Base-by-base conservation (phyloP, 2,888 invertebrate species). In the Machimus rusticus region DNA sequence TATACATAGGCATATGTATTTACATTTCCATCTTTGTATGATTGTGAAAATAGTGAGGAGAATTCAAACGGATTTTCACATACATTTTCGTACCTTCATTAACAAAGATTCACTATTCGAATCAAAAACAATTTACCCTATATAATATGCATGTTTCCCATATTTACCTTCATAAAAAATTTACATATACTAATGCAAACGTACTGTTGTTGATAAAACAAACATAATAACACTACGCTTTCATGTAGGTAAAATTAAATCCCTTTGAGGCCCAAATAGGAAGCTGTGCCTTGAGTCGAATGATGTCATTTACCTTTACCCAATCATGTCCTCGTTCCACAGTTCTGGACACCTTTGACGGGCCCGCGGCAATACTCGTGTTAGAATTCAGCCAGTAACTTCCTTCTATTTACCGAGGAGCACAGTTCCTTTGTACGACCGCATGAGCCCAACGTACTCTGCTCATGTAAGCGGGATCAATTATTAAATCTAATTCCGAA, bases 401-500 rank as follows among this genome's bases (percentile, higher is more conserved):
- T 23, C 66, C 23, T 66, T 28, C 66, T 28, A 66, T 66, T 66
- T 66, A 23, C 23, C 19, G 28, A 66, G 23, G 66, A 66, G 23
- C 28, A 66, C 2, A 23, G 12, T 66, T 66, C 66, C 66, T 66
- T 66, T 66, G 28, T 66, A 66, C 12, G 66, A 66, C 66, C 23
- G 12, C 28, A 28, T 8, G 28, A 66, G 28, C 23, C 66, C 66
- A 66, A 23, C 66, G 16, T 76, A 5, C 66, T 66, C 66, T 76
- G 1, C 66, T 66, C 66, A 66, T 28, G 28, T 28, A 23, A 23
- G 28, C 66, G 23, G 28, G 14, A 46, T 79, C 79, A 79, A 79
- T 51, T 51, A 79, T 79, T 79, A 79, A 51, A 79, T 51, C 79
- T 79, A 51, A 79, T 51, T 78, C 31, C 79, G 51, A 28, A 79